Evolutionary conservation across 2,888 invertebrate genomes (phyloP).

Genomic region (Sicus ferrugineus): DNA sequence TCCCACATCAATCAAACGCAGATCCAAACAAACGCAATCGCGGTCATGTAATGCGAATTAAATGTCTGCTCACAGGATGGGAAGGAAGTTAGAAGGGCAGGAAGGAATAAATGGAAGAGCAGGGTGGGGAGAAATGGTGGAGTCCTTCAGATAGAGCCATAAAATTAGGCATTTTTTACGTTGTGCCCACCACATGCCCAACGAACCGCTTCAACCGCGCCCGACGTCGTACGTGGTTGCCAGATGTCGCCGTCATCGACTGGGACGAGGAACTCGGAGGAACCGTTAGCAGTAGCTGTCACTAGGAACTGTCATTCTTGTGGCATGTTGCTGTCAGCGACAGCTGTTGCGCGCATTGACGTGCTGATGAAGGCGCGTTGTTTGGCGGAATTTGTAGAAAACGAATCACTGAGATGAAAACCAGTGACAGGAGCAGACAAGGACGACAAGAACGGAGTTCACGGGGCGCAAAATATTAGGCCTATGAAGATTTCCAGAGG

Average conservation of each 20-base stretch:
- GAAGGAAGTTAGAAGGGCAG: not conserved
- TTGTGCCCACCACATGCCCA: too few species aligned
- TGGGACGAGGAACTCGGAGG: not conserved
- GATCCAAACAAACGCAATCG: not conserved
- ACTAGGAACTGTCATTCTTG: slow-evolving; percentile 16
- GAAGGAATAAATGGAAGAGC: not conserved
- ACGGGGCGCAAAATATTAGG: too few species aligned
- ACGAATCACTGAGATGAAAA: too few species aligned
- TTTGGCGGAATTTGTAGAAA: too few species aligned
- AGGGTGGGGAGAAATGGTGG: not conserved
- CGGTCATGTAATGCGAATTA: slow-evolving; percentile 20
- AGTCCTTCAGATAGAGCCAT: not conserved
- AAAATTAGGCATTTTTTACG: not conserved
- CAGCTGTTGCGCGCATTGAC: slow-evolving; percentile 28
- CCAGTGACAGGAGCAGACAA: too few species aligned
- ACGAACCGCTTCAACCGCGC: too few species aligned
- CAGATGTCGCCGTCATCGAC: slow-evolving; percentile 15
- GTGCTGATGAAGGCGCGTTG: too few species aligned
- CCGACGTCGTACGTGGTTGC: too few species aligned
- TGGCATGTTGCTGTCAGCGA: slow-evolving; percentile 22
- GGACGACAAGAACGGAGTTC: too few species aligned
- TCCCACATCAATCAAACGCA: slow-evolving; percentile 12
- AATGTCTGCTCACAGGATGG: not conserved
- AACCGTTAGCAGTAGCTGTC: slow-evolving; percentile 22
- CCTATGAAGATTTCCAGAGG: not conserved